Evolutionary conservation across 37 sponge, comb jelly and placozoan genomes (phyloP).

Genomic region (Bolinopsis microptera): DNA sequence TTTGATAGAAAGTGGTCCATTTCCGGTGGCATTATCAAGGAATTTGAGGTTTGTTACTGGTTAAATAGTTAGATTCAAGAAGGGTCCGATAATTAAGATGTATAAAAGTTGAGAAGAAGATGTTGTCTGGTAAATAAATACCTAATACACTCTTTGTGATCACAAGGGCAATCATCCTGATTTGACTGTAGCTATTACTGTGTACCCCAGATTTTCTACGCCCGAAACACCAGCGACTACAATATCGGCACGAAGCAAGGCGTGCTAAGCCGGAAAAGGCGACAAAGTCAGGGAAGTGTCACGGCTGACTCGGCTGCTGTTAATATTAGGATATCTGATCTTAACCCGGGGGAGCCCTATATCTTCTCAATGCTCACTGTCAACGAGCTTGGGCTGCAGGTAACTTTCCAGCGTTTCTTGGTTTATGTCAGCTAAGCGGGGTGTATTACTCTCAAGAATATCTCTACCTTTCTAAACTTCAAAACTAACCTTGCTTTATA

Average conservation of each 20-base stretch:
- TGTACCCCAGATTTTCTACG: conserved; percentile 9
- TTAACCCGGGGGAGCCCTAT: conserved; percentile 15
- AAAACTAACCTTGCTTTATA: too few species aligned
- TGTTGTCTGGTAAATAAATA: too few species aligned
- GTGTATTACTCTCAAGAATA: too few species aligned
- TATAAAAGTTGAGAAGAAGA: too few species aligned
- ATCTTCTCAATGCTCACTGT: background rate
- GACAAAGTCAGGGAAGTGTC: background rate
- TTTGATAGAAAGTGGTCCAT: background rate
- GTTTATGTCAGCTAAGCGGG: too few species aligned
- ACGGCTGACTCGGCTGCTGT: background rate
- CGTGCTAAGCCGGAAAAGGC: background rate
- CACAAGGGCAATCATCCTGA: too few species aligned
- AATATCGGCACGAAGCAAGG: background rate
- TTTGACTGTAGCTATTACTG: background rate
- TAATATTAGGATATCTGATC: background rate
- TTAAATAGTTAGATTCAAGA: too few species aligned
- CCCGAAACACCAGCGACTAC: background rate
- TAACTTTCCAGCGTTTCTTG: too few species aligned
- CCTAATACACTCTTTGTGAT: too few species aligned
- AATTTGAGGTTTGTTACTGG: background rate
- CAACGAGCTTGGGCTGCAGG: background rate
- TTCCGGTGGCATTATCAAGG: background rate
- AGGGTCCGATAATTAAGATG: too few species aligned
- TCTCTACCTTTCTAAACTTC: too few species aligned